Evolutionary conservation across 2,113 vertebrate species (phyloP).

Genomic region (Boulengeromyrus knoepffleri): DNA sequence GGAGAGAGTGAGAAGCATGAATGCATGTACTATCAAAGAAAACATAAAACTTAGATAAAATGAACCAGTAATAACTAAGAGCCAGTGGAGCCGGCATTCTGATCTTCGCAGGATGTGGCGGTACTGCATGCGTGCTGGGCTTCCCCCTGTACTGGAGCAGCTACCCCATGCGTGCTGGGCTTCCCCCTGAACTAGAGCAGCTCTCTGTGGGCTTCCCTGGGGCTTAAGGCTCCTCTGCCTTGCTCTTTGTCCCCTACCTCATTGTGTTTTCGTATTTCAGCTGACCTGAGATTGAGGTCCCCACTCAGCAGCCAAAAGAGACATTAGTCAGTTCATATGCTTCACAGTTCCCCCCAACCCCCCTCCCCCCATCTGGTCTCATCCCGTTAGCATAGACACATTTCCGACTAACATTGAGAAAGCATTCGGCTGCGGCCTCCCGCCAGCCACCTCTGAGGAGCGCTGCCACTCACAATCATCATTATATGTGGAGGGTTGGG

Average conservation of each 20-base stretch:
- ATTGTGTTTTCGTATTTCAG: constrained; percentile 43
- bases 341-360: constrained; percentile 46
- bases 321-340: constrained; percentile 81
- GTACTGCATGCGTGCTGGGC: too few relatives aligned
- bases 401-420: constrained; percentile 43
- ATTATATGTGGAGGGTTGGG: constrained; percentile 69
- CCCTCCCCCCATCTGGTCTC: background rate
- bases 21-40: background rate
- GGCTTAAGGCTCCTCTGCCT: background rate
- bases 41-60: background rate
- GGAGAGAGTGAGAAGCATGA: background rate
- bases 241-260: background rate
- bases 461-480: constrained; percentile 79
- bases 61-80: background rate
- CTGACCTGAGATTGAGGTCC: constrained; percentile 72
- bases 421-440: constrained; percentile 45
- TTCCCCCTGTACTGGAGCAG: too few relatives aligned
- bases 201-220: background rate
- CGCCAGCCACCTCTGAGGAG: constrained; percentile 55
- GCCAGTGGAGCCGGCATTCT: background rate
- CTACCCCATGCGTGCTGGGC: too few relatives aligned
- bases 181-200: background rate
- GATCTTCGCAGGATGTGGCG: background rate
- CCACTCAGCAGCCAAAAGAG: constrained; percentile 79
- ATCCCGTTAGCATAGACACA: constrained; percentile 53